Evolutionary conservation across 2,113 vertebrate species (phyloP), one percentile per base, ranked within the genome.

Genomic region (Diphyllodes magnificus): DNA sequence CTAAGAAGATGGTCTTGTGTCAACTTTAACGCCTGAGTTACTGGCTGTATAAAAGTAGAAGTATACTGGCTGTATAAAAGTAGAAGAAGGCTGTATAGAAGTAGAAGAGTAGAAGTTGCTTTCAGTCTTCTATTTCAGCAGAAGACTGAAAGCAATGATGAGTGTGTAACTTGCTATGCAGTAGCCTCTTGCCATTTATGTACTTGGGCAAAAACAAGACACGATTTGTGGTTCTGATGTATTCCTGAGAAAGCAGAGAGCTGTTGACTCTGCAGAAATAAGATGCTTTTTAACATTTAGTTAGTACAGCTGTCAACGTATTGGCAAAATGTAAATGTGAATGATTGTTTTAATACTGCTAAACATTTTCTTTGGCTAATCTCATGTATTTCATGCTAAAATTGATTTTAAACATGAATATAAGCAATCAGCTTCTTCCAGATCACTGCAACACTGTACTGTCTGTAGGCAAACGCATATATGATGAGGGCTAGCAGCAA

Each of bases 281-380:
- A 56, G 35, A 92, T 42, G 6, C 7, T 54, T 53, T 80, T 84
- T 13, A 63, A 76, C 28, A 15, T 86, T 79, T 82, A 42, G n/a
- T 76, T 79, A 64, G 44, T 93, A 54, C 54, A 85, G 23, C 54
- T 7, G 4, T 89, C 90, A 86, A 86, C 20, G 54, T 37, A 78
- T 82, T n/a, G 54, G 68, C 13, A 2, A 90, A 93, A 92, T 30
- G 31, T 86, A 79, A 83, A 94, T 64, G 42, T 63, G 82, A 68
- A 60, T 77, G 30, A 64, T 92, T 92, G 13, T 83, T 96, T 93
- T 88, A 93, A 90, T 91, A 47, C 79, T 81, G 35, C 49, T 95
- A 73, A 90, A 93, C 24, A 79, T 91, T 96, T 97, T 91, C 33
- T 85, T 95, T 72, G 54, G 42, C 88, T 65, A 19, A 64, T 85